Conservation (phyloP, 23 tunicate genomes). For the Aplidium turbinatum region DNA sequence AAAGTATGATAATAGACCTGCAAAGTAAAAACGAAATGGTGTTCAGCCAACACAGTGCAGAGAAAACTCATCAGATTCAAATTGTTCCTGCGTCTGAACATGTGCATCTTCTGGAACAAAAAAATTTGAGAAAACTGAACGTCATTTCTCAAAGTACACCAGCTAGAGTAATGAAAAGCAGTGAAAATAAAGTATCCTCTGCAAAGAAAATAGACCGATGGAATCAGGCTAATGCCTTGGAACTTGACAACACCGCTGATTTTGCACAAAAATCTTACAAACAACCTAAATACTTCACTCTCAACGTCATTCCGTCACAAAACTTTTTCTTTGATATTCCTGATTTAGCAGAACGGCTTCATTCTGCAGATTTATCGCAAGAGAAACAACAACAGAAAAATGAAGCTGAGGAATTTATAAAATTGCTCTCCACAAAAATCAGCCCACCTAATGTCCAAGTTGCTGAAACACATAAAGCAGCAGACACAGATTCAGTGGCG, state of each 20-base stretch:
- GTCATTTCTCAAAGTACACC: too few species aligned
- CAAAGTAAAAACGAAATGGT: slow-evolving; percentile 9
- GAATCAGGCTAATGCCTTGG: too few species aligned
- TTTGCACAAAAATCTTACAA: too few species aligned
- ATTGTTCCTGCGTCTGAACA: slow-evolving; percentile 28
- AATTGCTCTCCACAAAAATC: not conserved
- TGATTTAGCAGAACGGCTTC: slow-evolving; percentile 58
- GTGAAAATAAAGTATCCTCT: too few species aligned
- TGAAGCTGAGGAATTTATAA: slow-evolving; percentile 31
- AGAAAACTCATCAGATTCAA: slow-evolving; percentile 15
- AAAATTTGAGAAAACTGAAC: too few species aligned
- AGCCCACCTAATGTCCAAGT: not conserved
- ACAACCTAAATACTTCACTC: slow-evolving; percentile 47
- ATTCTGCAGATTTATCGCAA: slow-evolving; percentile 15
- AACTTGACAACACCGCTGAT: too few species aligned
- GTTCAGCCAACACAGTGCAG: slow-evolving; percentile 21
- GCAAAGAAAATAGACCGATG: too few species aligned
- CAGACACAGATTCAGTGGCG: slow-evolving; percentile 38
- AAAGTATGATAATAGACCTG: not conserved
- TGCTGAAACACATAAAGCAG: slow-evolving; percentile 2
- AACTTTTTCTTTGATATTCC: slow-evolving; percentile 70
- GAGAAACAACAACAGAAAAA: not conserved
- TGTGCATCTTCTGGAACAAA: too few species aligned
- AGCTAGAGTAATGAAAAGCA: too few species aligned
- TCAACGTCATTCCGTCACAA: slow-evolving; percentile 39